phyloP scores from a whole-genome alignment of 2,888 invertebrate genomes.

The Eremobia ochroleuca region DNA sequence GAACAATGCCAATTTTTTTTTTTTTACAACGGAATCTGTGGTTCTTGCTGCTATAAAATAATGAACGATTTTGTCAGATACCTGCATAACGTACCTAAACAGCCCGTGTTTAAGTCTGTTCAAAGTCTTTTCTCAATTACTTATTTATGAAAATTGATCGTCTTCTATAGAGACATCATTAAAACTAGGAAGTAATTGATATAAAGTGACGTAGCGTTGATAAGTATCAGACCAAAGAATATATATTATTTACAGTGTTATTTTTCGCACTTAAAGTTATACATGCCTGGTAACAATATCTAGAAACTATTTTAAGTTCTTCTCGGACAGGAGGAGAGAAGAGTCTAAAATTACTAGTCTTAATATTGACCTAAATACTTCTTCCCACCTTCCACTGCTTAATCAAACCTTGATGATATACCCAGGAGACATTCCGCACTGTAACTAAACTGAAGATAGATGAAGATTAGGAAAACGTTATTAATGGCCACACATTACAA shows the following conservation, averaged over 20 bases:
- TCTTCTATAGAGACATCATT: not conserved
- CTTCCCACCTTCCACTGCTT: not conserved
- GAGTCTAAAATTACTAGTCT: not conserved
- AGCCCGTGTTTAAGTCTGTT: not conserved
- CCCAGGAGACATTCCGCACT: constrained; percentile 17
- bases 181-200: not conserved
- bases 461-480: constrained; percentile 40
- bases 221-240: not conserved
- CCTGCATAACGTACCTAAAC: no score
- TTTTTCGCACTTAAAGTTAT: not conserved
- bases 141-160: not conserved
- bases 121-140: not conserved
- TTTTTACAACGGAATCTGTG: constrained; percentile 26
- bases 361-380: constrained; percentile 24
- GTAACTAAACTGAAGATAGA: constrained; percentile 34
- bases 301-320: not conserved
- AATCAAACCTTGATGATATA: constrained; percentile 22
- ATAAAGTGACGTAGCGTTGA: not conserved
- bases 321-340: not conserved
- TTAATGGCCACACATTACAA: constrained; percentile 33
- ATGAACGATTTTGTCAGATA: not conserved
- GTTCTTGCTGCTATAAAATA: constrained; percentile 7
- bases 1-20: constrained; percentile 62
- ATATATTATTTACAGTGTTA: not conserved
- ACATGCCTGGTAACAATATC: not conserved